Percentiles rank a stretch among this genome's conserved stretches.
Conservation (phyloP, 2,888 invertebrate genomes). For the Brenthis ino region DNA sequence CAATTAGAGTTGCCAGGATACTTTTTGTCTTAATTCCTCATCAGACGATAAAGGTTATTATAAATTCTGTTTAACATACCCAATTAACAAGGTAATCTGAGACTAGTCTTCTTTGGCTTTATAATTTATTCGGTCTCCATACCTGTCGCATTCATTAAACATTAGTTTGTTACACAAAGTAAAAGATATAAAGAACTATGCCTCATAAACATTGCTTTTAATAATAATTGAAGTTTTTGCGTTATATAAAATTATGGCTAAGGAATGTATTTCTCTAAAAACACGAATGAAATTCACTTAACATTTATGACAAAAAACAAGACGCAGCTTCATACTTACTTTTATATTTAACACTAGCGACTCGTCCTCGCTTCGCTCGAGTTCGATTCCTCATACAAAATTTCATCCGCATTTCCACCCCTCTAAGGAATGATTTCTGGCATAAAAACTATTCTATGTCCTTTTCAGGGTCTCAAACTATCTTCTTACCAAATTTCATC, state of each 20-base stretch:
- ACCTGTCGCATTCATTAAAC: not conserved
- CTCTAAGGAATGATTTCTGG: no score
- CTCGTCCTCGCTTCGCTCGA: no score
- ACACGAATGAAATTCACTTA: no score
- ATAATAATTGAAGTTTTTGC: not conserved
- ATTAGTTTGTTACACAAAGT: slow-evolving; percentile 1
- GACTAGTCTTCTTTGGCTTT: slow-evolving; percentile 27
- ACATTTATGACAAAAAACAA: no score
- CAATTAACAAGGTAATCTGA: slow-evolving; percentile 59
- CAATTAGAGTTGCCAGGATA: slow-evolving; percentile 75
- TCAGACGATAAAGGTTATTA: slow-evolving; percentile 61
- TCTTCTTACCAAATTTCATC: no score
- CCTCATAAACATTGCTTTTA: not conserved
- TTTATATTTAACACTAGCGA: no score
- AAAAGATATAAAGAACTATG: not conserved
- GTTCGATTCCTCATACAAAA: no score
- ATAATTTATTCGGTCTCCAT: slow-evolving; percentile 14
- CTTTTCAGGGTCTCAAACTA: no score
- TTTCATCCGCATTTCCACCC: no score
- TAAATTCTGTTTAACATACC: slow-evolving; percentile 55
- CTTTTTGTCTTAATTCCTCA: slow-evolving; percentile 71
- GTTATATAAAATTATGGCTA: not conserved
- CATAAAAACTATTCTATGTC: no score
- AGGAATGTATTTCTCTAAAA: no score
- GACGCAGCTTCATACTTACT: no score